phyloP scores from a whole-genome alignment of 2,113 vertebrate species.

The Willisornis vidua region DNA sequence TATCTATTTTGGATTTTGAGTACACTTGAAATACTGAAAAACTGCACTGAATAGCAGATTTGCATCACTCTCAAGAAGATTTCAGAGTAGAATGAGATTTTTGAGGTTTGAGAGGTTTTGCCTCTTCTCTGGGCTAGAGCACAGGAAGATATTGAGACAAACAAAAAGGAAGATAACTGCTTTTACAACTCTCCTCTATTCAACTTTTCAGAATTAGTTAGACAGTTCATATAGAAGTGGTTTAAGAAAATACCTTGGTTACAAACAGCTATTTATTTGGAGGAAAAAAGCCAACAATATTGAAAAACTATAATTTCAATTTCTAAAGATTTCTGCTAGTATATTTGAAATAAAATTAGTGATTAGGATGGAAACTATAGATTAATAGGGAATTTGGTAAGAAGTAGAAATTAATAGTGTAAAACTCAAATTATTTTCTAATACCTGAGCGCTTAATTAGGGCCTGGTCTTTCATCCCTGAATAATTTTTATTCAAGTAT shows the following conservation, averaged over 20 bases:
- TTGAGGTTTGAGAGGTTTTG: neutral
- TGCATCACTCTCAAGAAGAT: neutral
- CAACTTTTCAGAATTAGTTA: neutral
- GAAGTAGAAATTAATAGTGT: neutral
- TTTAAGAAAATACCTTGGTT: neutral
- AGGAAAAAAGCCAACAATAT: neutral
- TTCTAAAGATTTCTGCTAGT: neutral
- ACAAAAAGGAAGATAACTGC: neutral
- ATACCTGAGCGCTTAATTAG: neutral
- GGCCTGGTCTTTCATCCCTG: neutral
- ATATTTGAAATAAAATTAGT: neutral
- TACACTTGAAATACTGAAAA: neutral
- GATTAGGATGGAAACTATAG: neutral
- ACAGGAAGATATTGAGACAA: neutral
- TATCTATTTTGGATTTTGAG: neutral
- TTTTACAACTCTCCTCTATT: neutral
- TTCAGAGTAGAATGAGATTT: neutral
- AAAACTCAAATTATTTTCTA: neutral
- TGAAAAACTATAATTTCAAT: neutral
- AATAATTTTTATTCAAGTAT: neutral
- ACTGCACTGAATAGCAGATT: neutral
- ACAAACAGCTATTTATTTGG: neutral
- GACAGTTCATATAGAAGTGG: neutral
- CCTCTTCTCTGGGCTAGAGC: neutral
- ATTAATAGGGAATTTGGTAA: neutral